Base-by-base conservation (phyloP, 2,113 vertebrate genomes). In the Gadus chalcogrammus region DNA sequence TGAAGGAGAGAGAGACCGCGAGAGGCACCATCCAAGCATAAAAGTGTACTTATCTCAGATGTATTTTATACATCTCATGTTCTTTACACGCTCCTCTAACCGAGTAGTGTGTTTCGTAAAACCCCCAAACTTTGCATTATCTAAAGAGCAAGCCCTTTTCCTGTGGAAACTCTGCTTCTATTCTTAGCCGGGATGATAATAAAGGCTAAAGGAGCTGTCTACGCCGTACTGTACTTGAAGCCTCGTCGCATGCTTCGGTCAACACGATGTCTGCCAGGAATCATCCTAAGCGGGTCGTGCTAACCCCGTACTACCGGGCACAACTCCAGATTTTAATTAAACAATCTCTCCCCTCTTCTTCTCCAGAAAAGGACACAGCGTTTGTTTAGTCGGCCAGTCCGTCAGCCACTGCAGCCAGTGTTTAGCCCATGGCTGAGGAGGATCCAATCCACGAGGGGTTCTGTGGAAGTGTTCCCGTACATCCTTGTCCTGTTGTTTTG, bases 301-400 rank as follows among this genome's bases (percentile, higher is more conserved):
- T 81, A 79, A 86, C 86, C 87, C 85, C 75, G 75, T 58, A 28
- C 72, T 79, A 20, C 79, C 70, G 77, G 84, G 83, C 86, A 76
- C 15, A 0, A 13, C 42, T 87, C 86, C 87, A 87, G 68, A 17
- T 82, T 77, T 81, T 81, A 87, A 85, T 88, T 83, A 85, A 77
- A 69, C 64, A 75, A 81, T 72, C 42, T 68, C 74, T 73, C 67
- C 79, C 72, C 1, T 24, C 24, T 24, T 3, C 24, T 64, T 64
- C 59, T 73, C 81, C 77, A 85, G 72, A 87, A 87, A 88, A 87
- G 79, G 82, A 73, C 78, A 82, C 79, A 69, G 73, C 72, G 80
- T 86, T 79, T 70, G 86, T 83, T 48, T 48, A 16, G 53, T 16
- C 53, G 5, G 53, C 16, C 31, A 35, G 31, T 35, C 31, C 2